These are phyloP conservation scores for Himalopsyche kuldschensis DNA, from an alignment of 2,888 invertebrate genomes.

Conservation along the genomic window DNA sequence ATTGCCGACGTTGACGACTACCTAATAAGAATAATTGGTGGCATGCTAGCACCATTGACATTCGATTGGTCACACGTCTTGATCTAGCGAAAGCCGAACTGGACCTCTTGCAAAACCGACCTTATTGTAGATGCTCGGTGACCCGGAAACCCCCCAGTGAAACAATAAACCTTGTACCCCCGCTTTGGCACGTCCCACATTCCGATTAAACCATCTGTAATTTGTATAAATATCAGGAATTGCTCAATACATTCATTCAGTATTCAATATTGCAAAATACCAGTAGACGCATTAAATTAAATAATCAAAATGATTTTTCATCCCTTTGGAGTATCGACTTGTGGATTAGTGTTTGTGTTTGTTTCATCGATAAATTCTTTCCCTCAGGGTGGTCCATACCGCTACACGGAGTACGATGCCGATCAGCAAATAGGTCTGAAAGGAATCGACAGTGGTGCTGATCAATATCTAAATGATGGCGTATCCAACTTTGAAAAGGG, in stretches of 20 bases:
- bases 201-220: neutral
- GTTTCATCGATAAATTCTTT: neutral
- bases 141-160: conserved; percentile 25
- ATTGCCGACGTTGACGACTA: neutral
- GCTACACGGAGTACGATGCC: conserved; percentile 4
- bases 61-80: conserved; percentile 1
- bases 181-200: neutral
- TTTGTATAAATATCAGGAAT: conserved; percentile 4
- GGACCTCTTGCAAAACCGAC: conserved; percentile 21
- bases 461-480: neutral
- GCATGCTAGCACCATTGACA: neutral
- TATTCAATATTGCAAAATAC: neutral
- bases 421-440: conserved; percentile 17
- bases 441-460: neutral
- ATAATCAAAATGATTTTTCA: neutral
- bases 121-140: conserved; percentile 31
- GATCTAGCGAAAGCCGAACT: conserved; percentile 13
- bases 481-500: conserved; percentile 40
- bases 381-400: neutral
- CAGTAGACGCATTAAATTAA: neutral
- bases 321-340: neutral
- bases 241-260: neutral
- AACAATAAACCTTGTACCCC: conserved; percentile 26
- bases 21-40: neutral
- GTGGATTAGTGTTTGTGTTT: neutral